Percentiles rank a stretch among this genome's conserved stretches.
These are phyloP conservation scores for Pseudonaja textilis DNA, from an alignment of 2,113 vertebrate genomes.

Conservation along the genomic window DNA sequence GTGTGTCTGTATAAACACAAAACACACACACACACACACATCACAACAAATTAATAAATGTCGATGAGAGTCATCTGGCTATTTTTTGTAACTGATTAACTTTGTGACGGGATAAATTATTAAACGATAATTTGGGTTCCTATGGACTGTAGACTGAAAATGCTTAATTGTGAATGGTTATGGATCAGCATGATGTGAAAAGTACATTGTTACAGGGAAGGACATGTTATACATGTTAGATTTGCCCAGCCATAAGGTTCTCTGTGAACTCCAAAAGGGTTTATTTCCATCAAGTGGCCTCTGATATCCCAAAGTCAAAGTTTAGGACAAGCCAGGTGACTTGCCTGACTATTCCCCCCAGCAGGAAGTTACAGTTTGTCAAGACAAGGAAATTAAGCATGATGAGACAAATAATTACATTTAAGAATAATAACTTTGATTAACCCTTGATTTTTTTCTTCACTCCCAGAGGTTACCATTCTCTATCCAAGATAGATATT, in stretches of 20 bases:
- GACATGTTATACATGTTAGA: neutral
- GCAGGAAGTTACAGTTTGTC: neutral
- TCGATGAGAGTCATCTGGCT: neutral
- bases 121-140: neutral
- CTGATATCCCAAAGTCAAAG: neutral
- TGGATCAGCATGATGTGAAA: neutral
- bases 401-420: neutral
- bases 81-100: neutral
- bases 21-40: neutral
- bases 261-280: neutral
- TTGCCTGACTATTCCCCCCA: neutral
- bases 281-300: neutral
- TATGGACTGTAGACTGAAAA: neutral
- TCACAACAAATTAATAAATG: neutral
- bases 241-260: neutral
- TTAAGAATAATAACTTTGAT: neutral
- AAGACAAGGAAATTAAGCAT: neutral
- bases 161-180: neutral
- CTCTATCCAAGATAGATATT: neutral
- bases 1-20: neutral
- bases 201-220: neutral
- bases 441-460: neutral
- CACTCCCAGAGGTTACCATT: neutral
- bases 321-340: neutral
- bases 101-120: neutral